Percentiles rank a stretch among this genome's conserved stretches.
Evolutionary conservation across 2,888 invertebrate species (phyloP).

Genomic region (Metopia argyrocephala): DNA sequence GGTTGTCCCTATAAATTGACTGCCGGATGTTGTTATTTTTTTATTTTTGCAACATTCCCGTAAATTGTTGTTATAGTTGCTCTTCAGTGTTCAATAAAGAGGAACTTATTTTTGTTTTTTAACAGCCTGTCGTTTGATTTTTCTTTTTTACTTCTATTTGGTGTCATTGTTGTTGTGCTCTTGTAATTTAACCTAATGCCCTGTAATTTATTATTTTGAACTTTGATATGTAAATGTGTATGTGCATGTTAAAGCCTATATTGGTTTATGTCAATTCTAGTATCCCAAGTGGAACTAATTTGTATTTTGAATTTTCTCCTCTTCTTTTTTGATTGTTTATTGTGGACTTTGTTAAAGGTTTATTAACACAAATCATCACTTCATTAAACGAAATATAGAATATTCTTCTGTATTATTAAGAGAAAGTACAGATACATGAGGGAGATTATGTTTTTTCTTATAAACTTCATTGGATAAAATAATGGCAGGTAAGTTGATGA

Average conservation of each 20-base stretch:
- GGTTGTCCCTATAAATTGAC: constrained; percentile 29
- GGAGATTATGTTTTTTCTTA: not conserved
- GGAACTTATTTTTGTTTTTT: not conserved
- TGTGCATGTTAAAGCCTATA: constrained; percentile 63
- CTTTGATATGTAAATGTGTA: constrained; percentile 51
- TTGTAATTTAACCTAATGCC: constrained; percentile 71
- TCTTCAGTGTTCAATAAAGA: constrained; percentile 1
- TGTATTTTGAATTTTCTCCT: constrained; percentile 33
- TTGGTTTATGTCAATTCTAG: constrained; percentile 16
- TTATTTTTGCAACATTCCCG: constrained; percentile 9
- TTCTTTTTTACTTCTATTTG: not conserved
- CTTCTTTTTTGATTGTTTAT: constrained; percentile 1
- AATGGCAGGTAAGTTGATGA: not conserved
- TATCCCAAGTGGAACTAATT: constrained; percentile 59
- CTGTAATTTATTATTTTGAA: constrained; percentile 73
- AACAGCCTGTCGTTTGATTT: constrained; percentile 12
- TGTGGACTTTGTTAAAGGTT: constrained; percentile 21
- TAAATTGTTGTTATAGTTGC: constrained; percentile 15
- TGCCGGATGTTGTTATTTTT: constrained; percentile 14
- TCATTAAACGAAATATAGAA: constrained; percentile 41
- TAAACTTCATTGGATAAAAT: not conserved
- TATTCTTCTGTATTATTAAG: not conserved
- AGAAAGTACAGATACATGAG: not conserved
- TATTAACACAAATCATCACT: constrained; percentile 58
- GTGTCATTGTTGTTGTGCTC: constrained; percentile 39